phyloP scores from a whole-genome alignment of 2,888 invertebrate genomes.

The Palloptera scutellata region DNA sequence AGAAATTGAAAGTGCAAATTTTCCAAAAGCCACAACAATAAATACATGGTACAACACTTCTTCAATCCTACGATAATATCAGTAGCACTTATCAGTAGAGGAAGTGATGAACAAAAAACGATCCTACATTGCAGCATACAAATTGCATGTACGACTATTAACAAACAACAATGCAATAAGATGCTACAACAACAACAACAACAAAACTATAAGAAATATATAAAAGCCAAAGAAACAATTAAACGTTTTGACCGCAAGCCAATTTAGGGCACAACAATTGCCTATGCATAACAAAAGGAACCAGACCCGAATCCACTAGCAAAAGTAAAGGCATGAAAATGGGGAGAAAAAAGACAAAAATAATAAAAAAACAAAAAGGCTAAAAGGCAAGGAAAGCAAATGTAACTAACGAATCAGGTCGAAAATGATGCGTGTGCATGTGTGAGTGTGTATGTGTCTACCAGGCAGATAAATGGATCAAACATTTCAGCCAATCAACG shows the following conservation, averaged over 20 bases:
- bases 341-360: background rate
- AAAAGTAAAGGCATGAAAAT: slow-evolving; percentile 3
- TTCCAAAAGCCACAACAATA: slow-evolving; percentile 41
- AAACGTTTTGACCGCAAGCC: slow-evolving; percentile 61
- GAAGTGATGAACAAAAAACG: slow-evolving; percentile 10
- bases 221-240: slow-evolving; percentile 45
- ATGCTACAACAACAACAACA: slow-evolving; percentile 27
- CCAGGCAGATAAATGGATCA: background rate
- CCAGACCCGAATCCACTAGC: background rate
- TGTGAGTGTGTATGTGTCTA: too few species aligned
- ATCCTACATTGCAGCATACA: slow-evolving; percentile 22
- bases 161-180: slow-evolving; percentile 25
- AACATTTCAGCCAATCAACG: slow-evolving; percentile 37
- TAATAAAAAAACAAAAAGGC: slow-evolving; percentile 20
- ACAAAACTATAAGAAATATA: slow-evolving; percentile 16
- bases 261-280: slow-evolving; percentile 44
- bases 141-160: slow-evolving; percentile 10
- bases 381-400: slow-evolving; percentile 25
- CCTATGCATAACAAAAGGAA: slow-evolving; percentile 25
- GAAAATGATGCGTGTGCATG: background rate
- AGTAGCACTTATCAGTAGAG: slow-evolving; percentile 19
- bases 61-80: slow-evolving; percentile 9
- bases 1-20: slow-evolving; percentile 47
- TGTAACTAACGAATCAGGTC: slow-evolving; percentile 36
- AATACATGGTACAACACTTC: slow-evolving; percentile 23